Conservation (phyloP, 1,140 invertebrate species). For the Zophobas atratus region DNA sequence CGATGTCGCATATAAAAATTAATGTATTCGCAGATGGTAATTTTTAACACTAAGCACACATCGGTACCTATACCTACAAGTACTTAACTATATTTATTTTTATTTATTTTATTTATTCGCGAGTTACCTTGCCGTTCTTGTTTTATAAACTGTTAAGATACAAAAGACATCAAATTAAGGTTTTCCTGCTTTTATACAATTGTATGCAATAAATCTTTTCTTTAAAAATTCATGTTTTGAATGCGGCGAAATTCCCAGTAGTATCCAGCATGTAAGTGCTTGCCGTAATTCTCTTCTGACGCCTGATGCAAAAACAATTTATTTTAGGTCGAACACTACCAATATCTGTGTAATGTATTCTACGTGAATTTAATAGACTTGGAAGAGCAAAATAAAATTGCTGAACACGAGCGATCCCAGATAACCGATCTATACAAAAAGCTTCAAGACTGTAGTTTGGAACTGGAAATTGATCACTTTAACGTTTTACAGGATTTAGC, state of each 20-base stretch:
- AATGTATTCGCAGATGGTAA: neutral
- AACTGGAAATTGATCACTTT: constrained; percentile 63
- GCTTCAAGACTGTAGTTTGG: constrained; percentile 60
- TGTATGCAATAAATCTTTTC: constrained; percentile 3
- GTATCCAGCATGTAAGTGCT: constrained; percentile 10
- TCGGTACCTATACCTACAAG: too few relatives aligned
- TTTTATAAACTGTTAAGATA: too few relatives aligned
- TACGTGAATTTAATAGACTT: constrained; percentile 38
- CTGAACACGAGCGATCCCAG: constrained; percentile 32
- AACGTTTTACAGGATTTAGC: constrained; percentile 62
- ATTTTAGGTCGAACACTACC: constrained; percentile 27
- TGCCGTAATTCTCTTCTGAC: neutral
- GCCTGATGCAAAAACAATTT: neutral
- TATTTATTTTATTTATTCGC: constrained; percentile 34
- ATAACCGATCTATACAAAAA: constrained; percentile 50
- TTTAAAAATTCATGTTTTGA: too few relatives aligned
- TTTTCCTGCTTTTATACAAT: constrained; percentile 4
- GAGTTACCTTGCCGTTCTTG: too few relatives aligned
- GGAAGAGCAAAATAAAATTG: constrained; percentile 48
- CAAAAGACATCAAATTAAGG: constrained; percentile 8
- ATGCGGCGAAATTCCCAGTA: neutral
- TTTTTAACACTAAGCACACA: too few relatives aligned
- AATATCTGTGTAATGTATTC: constrained; percentile 43
- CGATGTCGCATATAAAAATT: constrained; percentile 5
- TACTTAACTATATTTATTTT: neutral